A percentile compares a stretch with the other conserved stretches of the same genome.
Conservation (phyloP, 1,140 invertebrate species). For the Druon quercuslanigerum region DNA sequence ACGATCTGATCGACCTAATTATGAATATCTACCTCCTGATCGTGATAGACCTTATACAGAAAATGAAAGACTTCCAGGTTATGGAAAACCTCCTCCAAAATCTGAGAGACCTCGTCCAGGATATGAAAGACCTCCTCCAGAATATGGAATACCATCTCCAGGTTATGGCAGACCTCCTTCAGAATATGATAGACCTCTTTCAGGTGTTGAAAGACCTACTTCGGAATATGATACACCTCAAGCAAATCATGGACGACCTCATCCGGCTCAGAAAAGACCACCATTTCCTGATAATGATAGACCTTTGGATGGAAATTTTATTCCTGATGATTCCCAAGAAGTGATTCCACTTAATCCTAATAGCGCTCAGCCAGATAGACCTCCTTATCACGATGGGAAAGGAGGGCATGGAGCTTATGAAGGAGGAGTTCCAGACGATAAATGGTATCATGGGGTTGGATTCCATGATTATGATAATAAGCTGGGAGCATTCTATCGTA, state of each 20-base stretch:
- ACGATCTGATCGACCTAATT: neutral
- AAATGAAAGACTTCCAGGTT: neutral
- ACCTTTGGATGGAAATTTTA: neutral
- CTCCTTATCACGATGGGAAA: constrained; percentile 6
- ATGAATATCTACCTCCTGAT: neutral
- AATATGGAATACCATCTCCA: neutral
- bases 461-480: neutral
- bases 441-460: constrained; percentile 10
- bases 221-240: neutral
- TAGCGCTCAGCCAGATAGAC: constrained; percentile 35
- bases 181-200: neutral
- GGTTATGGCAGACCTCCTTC: neutral
- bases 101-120: neutral
- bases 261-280: neutral
- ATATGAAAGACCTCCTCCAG: neutral
- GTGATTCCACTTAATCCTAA: constrained; percentile 40
- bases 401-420: neutral
- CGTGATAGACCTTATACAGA: neutral
- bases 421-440: neutral
- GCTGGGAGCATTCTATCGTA: constrained; percentile 34
- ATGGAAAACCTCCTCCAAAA: neutral
- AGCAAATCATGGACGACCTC: neutral
- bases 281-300: neutral
- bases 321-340: constrained; percentile 37
- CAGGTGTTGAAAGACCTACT: neutral